Evolutionary conservation across 2,888 invertebrate species (phyloP), one percentile per base, ranked within the genome.

Genomic region (Euproctis similis): DNA sequence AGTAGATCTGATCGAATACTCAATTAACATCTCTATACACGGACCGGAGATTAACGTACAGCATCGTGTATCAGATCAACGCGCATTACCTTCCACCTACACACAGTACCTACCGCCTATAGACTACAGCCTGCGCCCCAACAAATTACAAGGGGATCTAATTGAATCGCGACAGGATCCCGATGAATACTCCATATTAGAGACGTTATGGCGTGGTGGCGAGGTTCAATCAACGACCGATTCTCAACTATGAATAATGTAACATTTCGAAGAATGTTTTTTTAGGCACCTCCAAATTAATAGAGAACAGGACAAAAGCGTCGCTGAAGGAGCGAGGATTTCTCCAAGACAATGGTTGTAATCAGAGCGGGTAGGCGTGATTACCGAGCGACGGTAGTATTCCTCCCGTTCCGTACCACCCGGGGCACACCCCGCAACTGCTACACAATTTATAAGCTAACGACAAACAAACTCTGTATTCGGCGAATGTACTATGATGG

Each of bases 261-360:
- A 44, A 46, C 37, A 53, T 47, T 53, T 40, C 43, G 44, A 50
- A 48, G 46, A 33, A 46, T n/a, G n/a, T 57, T 61, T 61, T 27
- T 56, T 58, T 52, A 41, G 41, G 53, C 50, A 55, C 47, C 50
- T 59, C 47, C 42, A 46, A 51, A 60, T 59, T 60, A 61, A 60
- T 59, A 47, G 50, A 29, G 33, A 26, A 23, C 53, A 50, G 53
- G 58, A 76, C 72, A 75, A 73, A 66, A 59, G 61, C 58, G 39
- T 43, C 52, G 57, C 53, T 51, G 52, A 59, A 69, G 64, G 51
- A 69, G 56, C 59, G 62, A 66, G 59, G 64, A 65, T 65, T 64
- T 65, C 58, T 54, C 52, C 46, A 60, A 73, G 70, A 77, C 76
- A 77, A 76, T 73, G 55, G 63, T 52, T 53, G 70, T 71, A 74